Base-by-base conservation (phyloP, 53 echinoderm and acorn worm genomes). In the Arbacia lixula region DNA sequence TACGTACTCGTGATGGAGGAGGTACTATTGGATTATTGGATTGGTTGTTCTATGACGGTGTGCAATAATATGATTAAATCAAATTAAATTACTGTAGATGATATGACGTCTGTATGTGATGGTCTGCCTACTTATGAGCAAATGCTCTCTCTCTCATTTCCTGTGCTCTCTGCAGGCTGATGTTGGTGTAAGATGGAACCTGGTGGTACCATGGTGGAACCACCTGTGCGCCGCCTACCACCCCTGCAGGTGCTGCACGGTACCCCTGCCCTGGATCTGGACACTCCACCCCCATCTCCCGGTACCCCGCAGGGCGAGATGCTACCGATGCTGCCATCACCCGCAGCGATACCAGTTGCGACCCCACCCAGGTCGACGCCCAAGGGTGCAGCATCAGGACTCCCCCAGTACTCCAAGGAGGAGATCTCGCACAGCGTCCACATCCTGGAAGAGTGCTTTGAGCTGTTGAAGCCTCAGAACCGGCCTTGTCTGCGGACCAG, bases 201-300 rank as follows among this genome's bases (percentile, higher is more conserved):
- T 4, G 82, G 62, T 41, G 82, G 64, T 49, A 81, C 82, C 5
- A 81, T 81, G 82, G 49, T 79, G 41, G 89, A 89, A 68, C 69
- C 88, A 58, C 91, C 93, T 1, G 66, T 91, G 20, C 88, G 93
- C 37, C 89, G 96, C 67, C 66, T 93, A 43, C 96, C 93, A 5
- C 93, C 93, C 46, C 90, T 96, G 30, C 89, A 94, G 54, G 89
- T 93, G 53, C 91, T 93, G 30, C 96, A 96, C 50, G 93, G 88
- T 39, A 91, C 94, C 51, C 91, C 96, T 10, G 93, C 93, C 17
- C 84, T 93, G 72, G 96, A 96, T 39, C 84, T 96, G 12, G 96
- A 96, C 74, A 96, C 96, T 34, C 96, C 96, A 19, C 96, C 96
- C 22, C 91, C 93, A 11, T 93, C 93, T 1, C 89, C 91, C 1